phyloP scores from a whole-genome alignment of 2,113 vertebrate genomes.

The Erythrolamprus reginae region DNA sequence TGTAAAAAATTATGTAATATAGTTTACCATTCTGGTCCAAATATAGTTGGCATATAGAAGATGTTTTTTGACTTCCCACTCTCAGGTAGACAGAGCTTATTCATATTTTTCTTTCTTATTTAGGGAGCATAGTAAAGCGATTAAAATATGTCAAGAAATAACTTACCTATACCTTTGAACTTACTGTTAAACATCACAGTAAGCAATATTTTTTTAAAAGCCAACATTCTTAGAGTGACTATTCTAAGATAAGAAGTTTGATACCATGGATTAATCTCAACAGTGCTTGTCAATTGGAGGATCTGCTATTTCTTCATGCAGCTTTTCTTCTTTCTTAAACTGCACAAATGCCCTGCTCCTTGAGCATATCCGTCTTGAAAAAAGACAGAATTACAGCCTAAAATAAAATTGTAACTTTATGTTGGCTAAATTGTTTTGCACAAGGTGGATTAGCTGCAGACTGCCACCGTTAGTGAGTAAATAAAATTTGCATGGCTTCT shows the following conservation, averaged over 20 bases:
- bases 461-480: not conserved
- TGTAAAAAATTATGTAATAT: not conserved
- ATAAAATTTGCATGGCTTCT: conserved; percentile 1
- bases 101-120: not conserved
- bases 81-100: not conserved
- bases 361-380: not conserved
- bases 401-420: conserved; percentile 2
- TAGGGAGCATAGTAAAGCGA: not conserved
- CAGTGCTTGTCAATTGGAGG: not conserved
- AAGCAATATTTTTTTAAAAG: not conserved
- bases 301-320: not conserved
- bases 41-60: not conserved
- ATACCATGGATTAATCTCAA: not conserved
- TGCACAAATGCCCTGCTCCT: not conserved
- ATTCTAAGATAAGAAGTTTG: not conserved
- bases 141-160: not conserved
- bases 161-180: not conserved
- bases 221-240: not conserved
- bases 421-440: conserved; percentile 1
- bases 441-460: not conserved
- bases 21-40: not conserved
- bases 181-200: not conserved
- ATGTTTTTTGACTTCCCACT: not conserved
- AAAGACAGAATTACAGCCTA: not conserved
- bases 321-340: not conserved